Evolutionary conservation across 2,797 vertebrate genomes (phyloP).

Genomic region (Tinamus major): DNA sequence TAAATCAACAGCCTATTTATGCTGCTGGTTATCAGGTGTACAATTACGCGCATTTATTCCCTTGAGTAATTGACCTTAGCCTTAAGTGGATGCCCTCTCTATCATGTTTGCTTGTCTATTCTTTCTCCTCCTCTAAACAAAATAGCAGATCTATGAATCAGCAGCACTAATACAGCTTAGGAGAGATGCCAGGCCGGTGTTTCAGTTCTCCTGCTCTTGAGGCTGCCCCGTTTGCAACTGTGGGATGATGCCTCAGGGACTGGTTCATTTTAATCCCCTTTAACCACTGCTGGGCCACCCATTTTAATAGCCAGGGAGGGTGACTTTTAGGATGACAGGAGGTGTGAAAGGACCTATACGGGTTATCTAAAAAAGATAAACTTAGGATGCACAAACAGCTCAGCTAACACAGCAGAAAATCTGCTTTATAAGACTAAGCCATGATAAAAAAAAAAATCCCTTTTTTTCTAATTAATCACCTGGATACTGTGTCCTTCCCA

Average conservation of each 20-base stretch:
- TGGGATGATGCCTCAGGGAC: neutral
- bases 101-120: conserved; percentile 53
- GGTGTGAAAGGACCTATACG: neutral
- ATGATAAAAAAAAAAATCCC: neutral
- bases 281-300: neutral
- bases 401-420: neutral
- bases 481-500: neutral
- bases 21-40: conserved; percentile 32
- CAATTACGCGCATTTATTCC: conserved; percentile 2
- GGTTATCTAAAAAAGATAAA: neutral
- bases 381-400: neutral
- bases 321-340: neutral
- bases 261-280: neutral
- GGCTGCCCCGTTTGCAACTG: neutral
- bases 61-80: conserved; percentile 43
- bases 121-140: conserved; percentile 40
- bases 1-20: conserved; percentile 55
- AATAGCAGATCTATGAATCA: conserved; percentile 47
- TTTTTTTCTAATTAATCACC: neutral
- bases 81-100: conserved; percentile 42
- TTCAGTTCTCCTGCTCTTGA: conserved; percentile 10
- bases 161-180: neutral
- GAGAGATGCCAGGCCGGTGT: neutral
- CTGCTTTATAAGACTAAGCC: neutral
- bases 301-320: neutral